phyloP scores from a whole-genome alignment of 1,140 invertebrate species.

The Pogonomyrmex californicus region DNA sequence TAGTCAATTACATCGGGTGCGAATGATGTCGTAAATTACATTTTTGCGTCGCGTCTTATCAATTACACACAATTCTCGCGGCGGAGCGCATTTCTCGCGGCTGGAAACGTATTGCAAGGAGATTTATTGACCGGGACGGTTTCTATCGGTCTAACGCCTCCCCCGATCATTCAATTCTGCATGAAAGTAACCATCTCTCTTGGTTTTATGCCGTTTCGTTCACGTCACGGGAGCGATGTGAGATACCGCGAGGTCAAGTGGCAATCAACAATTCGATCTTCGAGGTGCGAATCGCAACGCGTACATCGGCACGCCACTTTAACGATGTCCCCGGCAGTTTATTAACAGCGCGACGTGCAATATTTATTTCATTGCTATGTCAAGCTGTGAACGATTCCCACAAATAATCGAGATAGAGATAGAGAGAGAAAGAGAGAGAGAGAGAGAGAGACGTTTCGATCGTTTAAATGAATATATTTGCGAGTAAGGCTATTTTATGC shows the following conservation, averaged over 20 bases:
- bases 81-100: conserved; percentile 48
- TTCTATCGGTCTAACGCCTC: conserved; percentile 64
- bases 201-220: conserved; percentile 13
- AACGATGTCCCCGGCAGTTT: conserved; percentile 39
- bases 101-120: conserved; percentile 53
- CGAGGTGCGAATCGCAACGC: conserved; percentile 10
- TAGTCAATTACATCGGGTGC: conserved; percentile 65
- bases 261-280: conserved; percentile 66
- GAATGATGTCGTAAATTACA: conserved; percentile 72
- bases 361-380: conserved; percentile 31
- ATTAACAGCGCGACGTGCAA: conserved; percentile 31
- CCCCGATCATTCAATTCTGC: conserved; percentile 44
- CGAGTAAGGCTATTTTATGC: neutral
- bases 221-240: conserved; percentile 14
- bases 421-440: too few relatives aligned
- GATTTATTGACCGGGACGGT: conserved; percentile 72
- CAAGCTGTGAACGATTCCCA: neutral
- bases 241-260: conserved; percentile 61
- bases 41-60: conserved; percentile 72
- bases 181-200: conserved; percentile 50
- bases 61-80: conserved; percentile 70
- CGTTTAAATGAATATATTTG: conserved; percentile 21
- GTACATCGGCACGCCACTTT: conserved; percentile 14
- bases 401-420: neutral
- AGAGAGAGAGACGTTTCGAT: neutral